Percentiles rank a stretch among this genome's conserved stretches.
phyloP scores from a whole-genome alignment of 2,113 vertebrate genomes.

The Polyodon spathula region DNA sequence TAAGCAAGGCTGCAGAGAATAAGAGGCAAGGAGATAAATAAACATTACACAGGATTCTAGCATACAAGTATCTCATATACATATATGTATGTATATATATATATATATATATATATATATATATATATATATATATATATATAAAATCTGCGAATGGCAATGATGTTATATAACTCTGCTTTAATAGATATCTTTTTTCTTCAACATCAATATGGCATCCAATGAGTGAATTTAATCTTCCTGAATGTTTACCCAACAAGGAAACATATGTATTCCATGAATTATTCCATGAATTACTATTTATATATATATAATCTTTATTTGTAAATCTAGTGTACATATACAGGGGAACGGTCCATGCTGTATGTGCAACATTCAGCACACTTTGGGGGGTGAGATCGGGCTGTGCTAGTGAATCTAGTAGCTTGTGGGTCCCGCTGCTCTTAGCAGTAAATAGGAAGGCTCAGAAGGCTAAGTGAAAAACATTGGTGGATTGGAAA shows the following conservation, averaged over 20 bases:
- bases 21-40: constrained; percentile 31
- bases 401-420: constrained; percentile 8
- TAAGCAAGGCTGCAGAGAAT: constrained; percentile 50
- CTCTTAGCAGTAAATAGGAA: constrained; percentile 6
- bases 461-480: too few species aligned
- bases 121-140: constrained; percentile 41
- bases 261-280: constrained; percentile 21
- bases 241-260: constrained; percentile 36
- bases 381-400: constrained; percentile 16
- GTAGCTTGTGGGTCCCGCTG: too few species aligned
- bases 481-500: too few species aligned
- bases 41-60: constrained; percentile 32
- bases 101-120: too few species aligned
- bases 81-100: too few species aligned
- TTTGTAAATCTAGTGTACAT: constrained; percentile 29
- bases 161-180: constrained; percentile 43
- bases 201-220: constrained; percentile 64
- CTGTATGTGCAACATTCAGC: constrained; percentile 21
- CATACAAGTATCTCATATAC: constrained; percentile 34
- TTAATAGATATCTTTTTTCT: constrained; percentile 33
- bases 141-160: constrained; percentile 63
- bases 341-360: constrained; percentile 26
- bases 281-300: constrained; percentile 22
- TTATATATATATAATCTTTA: constrained; percentile 16
- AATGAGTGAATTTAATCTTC: constrained; percentile 49